These are phyloP conservation scores for Vultur gryphus DNA, from an alignment of 2,797 vertebrate genomes.

Conservation along the genomic window DNA sequence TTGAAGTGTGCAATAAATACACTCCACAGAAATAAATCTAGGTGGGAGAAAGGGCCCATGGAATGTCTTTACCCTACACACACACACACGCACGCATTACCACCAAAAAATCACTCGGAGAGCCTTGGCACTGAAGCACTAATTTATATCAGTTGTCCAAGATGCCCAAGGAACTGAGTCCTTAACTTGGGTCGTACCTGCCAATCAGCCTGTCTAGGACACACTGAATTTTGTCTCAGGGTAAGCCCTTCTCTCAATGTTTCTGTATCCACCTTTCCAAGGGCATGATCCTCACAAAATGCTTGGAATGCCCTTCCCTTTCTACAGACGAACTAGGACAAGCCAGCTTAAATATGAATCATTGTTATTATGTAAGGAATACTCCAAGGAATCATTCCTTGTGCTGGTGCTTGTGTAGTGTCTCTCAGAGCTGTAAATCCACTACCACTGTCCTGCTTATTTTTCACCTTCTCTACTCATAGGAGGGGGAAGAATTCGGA, in stretches of 20 bases:
- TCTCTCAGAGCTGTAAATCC: background rate
- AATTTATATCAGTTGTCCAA: background rate
- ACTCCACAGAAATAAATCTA: background rate
- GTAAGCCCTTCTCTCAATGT: background rate
- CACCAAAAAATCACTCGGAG: background rate
- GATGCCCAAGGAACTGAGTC: background rate
- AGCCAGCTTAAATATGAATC: background rate
- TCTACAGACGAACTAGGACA: background rate
- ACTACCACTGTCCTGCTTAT: background rate
- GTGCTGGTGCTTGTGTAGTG: background rate
- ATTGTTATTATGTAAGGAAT: background rate
- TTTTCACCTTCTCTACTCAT: background rate
- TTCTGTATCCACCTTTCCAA: background rate
- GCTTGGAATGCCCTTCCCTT: background rate
- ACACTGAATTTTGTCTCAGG: background rate
- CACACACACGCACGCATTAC: fast-evolving
- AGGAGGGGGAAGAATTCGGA: background rate
- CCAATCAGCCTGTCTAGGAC: background rate
- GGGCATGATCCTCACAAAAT: background rate
- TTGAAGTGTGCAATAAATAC: background rate
- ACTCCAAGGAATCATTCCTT: background rate
- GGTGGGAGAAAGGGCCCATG: background rate
- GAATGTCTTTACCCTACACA: background rate
- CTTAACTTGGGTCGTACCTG: background rate
- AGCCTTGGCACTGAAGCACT: background rate